These are phyloP conservation scores for Latrodectus elegans DNA, from an alignment of 2,888 invertebrate species.

Conservation along the genomic window DNA sequence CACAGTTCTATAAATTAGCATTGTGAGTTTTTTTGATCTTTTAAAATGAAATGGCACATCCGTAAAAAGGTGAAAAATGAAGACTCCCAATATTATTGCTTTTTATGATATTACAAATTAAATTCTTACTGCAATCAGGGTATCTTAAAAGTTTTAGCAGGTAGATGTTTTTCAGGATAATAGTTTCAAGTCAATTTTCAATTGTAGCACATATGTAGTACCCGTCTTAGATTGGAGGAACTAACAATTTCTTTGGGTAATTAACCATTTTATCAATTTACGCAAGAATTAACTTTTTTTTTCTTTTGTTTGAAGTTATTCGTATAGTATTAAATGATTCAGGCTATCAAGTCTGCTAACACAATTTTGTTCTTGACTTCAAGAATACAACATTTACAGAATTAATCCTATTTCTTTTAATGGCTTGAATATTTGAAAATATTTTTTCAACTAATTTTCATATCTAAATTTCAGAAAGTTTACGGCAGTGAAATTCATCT, in stretches of 20 bases:
- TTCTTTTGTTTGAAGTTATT: conserved; percentile 68
- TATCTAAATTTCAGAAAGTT: neutral
- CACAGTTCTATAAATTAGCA: conserved; percentile 64
- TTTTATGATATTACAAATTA: conserved; percentile 70
- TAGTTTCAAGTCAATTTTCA: conserved; percentile 47
- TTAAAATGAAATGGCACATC: conserved; percentile 69
- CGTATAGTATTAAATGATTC: conserved; percentile 6
- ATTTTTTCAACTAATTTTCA: neutral
- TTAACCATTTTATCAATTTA: conserved; percentile 66
- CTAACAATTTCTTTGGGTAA: conserved; percentile 70
- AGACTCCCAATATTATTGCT: conserved; percentile 67
- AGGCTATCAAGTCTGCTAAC: neutral
- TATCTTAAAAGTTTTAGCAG: conserved; percentile 72
- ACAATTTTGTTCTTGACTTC: conserved; percentile 68
- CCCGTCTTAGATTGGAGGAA: conserved; percentile 69
- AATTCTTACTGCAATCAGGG: conserved; percentile 70
- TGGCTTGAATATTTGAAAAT: conserved; percentile 40
- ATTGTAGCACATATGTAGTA: conserved; percentile 70
- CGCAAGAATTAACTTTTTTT: too few species aligned
- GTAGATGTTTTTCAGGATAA: conserved; percentile 71
- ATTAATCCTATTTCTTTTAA: conserved; percentile 52
- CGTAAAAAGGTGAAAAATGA: conserved; percentile 68
- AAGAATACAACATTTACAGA: conserved; percentile 71
- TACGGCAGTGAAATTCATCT: neutral
- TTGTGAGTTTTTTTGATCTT: conserved; percentile 70